phyloP scores from a whole-genome alignment of 2,888 invertebrate genomes.

The Seira musarum region DNA sequence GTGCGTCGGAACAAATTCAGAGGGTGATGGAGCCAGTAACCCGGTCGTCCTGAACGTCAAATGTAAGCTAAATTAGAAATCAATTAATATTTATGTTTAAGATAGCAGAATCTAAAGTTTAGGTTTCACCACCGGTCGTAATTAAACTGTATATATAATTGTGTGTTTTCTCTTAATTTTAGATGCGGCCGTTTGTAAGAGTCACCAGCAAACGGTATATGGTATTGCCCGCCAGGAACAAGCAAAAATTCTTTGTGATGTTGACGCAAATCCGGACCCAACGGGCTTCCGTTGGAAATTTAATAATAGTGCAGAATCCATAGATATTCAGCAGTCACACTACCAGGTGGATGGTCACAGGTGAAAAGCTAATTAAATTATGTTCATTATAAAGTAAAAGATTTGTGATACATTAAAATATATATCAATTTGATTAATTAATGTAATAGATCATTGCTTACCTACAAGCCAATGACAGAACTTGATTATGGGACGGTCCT shows the following conservation, averaged over 20 bases:
- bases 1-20: slow-evolving; percentile 89
- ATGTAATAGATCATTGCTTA: slow-evolving; percentile 80
- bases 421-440: too few relatives aligned
- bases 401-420: too few relatives aligned
- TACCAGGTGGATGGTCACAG: slow-evolving; percentile 78
- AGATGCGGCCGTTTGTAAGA: slow-evolving; percentile 83
- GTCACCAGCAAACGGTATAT: slow-evolving; percentile 80
- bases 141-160: too few relatives aligned
- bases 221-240: slow-evolving; percentile 83
- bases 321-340: slow-evolving; percentile 79
- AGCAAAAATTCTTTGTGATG: slow-evolving; percentile 79
- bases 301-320: slow-evolving; percentile 81
- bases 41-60: slow-evolving; percentile 86
- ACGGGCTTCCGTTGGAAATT: slow-evolving; percentile 83
- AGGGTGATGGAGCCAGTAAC: slow-evolving; percentile 91
- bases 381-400: too few relatives aligned
- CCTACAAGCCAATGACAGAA: slow-evolving; percentile 83
- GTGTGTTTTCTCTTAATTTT: slow-evolving; percentile 58
- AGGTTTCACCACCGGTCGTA: not conserved
- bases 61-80: too few relatives aligned
- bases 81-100: not conserved
- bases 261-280: slow-evolving; percentile 84
- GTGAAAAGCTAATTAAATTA: too few relatives aligned
- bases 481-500: slow-evolving; percentile 80
- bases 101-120: not conserved